Base-by-base conservation (phyloP, 2,113 vertebrate genomes). In the Murina feae region DNA sequence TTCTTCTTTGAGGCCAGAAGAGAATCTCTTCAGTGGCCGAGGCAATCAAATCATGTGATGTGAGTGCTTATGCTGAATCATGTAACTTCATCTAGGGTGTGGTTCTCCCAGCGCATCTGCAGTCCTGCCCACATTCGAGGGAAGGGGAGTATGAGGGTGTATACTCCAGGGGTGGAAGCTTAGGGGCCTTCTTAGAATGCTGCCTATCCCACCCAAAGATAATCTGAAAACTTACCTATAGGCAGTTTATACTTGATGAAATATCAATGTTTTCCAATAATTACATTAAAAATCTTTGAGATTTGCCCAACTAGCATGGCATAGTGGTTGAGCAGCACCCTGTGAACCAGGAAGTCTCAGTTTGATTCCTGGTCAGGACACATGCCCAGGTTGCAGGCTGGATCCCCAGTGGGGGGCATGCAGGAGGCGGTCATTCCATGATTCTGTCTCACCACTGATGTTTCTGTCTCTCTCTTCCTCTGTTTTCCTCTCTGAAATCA, bases 221-320 rank as follows among this genome's bases (percentile, higher is more conserved):
- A 72, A 72, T 18, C 12, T 49, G 32, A 65, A 80, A 78, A 69
- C 30, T 83, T 80, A 60, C 0, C 20, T 87, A 8, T 49, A 23
- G 23, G 60, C 23, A 68, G 86, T 96, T 84, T 58, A 7, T 49
- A 74, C 2, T 81, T 93, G 53, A 51, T 60, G 30, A 89, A 16
- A 37, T 30, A 20, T 72, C 51, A 84, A 39, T 44, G 42, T 76
- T 76, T 86, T 86, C 23, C 87, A 66, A 60, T 91, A 83, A 66
- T 25, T 69, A 44, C 35, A 85, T 83, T 80, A 78, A 23, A 82
- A 44, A 53, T 42, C 16, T 82, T 85, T 74, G 42, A 44, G 20
- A 75, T 83, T 93, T 84, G 58, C 58, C 25, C 23, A 60, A 12
- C 58, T 12, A 5, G 58, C 58, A 60, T 60, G 58, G 23, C 2